These are phyloP conservation scores for Glaucomys volans DNA, from an alignment of 2,113 vertebrate genomes.

Conservation along the genomic window DNA sequence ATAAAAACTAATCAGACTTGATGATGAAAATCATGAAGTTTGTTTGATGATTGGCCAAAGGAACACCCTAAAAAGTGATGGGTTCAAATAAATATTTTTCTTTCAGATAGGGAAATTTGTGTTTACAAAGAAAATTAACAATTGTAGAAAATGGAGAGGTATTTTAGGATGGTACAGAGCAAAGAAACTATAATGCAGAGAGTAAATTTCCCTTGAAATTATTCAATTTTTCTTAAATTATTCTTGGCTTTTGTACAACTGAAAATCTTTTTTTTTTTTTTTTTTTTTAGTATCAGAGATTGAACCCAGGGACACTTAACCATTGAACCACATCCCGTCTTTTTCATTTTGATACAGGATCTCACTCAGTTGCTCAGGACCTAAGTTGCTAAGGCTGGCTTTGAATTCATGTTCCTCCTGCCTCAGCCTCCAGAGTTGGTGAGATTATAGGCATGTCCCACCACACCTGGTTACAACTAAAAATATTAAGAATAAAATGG, in stretches of 20 bases:
- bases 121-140: slow-evolving; percentile 23
- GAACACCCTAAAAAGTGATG: neutral
- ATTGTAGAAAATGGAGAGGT: neutral
- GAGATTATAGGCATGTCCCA: too few species aligned
- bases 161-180: neutral
- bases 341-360: too few species aligned
- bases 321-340: too few species aligned
- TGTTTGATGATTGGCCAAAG: neutral
- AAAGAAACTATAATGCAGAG: neutral
- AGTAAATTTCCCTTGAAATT: neutral
- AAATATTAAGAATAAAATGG: too few species aligned
- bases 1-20: neutral
- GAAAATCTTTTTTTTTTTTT: neutral
- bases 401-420: too few species aligned
- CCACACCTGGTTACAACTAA: too few species aligned
- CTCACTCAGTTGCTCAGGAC: too few species aligned
- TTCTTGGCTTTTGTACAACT: neutral
- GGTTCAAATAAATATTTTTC: neutral
- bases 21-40: neutral
- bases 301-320: too few species aligned
- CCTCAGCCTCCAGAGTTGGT: too few species aligned
- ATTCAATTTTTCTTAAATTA: neutral
- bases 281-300: too few species aligned
- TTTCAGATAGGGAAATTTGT: neutral
- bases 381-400: too few species aligned